Evolutionary conservation across 2,888 invertebrate genomes (phyloP).

Genomic region (Troilus luridus): DNA sequence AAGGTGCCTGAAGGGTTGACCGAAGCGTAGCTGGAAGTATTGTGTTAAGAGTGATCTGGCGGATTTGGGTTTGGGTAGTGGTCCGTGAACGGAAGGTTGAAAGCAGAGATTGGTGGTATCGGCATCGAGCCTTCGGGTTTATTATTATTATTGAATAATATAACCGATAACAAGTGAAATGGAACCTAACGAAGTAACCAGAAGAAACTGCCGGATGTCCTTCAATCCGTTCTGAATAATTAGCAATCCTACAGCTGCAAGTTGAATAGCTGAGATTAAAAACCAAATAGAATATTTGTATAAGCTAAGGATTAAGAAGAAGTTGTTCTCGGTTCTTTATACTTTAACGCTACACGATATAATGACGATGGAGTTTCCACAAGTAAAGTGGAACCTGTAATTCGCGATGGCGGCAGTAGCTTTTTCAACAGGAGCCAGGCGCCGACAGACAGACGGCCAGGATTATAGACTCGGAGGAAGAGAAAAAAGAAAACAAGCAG

Average conservation of each 20-base stretch:
- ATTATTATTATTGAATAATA: background rate
- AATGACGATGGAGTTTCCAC: background rate
- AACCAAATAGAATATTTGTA: background rate
- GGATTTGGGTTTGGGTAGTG: too few species aligned
- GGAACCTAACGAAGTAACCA: background rate
- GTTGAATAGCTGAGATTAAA: background rate
- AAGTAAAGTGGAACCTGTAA: background rate
- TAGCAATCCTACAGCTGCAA: background rate
- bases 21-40: too few species aligned
- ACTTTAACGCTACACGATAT: background rate
- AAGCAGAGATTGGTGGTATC: too few species aligned
- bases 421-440: background rate
- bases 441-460: slow-evolving; percentile 45
- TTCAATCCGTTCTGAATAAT: background rate
- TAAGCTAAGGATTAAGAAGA: background rate
- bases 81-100: too few species aligned
- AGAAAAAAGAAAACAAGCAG: slow-evolving; percentile 46
- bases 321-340: background rate
- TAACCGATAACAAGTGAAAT: background rate
- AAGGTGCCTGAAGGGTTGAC: too few species aligned
- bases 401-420: background rate
- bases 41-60: too few species aligned
- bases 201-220: background rate
- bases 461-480: slow-evolving; percentile 29
- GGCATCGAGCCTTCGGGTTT: too few species aligned